phyloP scores from a whole-genome alignment of 1,140 invertebrate genomes.

The Danaus plexippus region DNA sequence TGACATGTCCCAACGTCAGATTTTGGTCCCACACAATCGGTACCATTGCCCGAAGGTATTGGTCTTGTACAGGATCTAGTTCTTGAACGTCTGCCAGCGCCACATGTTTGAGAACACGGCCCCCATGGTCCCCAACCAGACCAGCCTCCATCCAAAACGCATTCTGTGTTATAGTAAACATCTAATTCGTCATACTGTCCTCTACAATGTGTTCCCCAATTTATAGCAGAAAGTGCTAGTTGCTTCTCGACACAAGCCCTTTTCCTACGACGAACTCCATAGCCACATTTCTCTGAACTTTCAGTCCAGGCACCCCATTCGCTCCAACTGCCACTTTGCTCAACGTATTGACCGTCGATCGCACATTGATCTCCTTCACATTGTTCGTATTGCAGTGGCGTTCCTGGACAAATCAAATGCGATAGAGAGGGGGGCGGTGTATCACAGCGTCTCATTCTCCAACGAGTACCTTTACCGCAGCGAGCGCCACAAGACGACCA shows the following conservation, averaged over 20 bases:
- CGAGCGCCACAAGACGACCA: slow-evolving; percentile 56
- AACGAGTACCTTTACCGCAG: slow-evolving; percentile 48
- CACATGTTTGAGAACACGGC: slow-evolving; percentile 53
- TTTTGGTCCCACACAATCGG: slow-evolving; percentile 38
- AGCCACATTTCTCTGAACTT: slow-evolving; percentile 56
- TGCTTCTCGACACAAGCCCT: slow-evolving; percentile 44
- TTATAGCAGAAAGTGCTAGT: slow-evolving; percentile 18
- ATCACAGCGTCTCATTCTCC: slow-evolving; percentile 49
- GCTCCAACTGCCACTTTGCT: slow-evolving; percentile 39
- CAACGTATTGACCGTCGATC: slow-evolving; percentile 26
- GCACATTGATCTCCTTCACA: slow-evolving; percentile 60
- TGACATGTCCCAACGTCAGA: slow-evolving; percentile 53
- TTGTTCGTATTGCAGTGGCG: slow-evolving; percentile 40
- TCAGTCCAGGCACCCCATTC: slow-evolving; percentile 47
- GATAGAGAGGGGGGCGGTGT: slow-evolving; percentile 45
- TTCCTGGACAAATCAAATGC: slow-evolving; percentile 39
- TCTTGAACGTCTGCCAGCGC: slow-evolving; percentile 44
- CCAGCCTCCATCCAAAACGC: slow-evolving; percentile 53
- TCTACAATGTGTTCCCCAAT: slow-evolving; percentile 55
- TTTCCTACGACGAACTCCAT: slow-evolving; percentile 40
- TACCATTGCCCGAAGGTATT: slow-evolving; percentile 40
- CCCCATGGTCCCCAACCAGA: slow-evolving; percentile 59
- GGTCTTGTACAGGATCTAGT: slow-evolving; percentile 54
- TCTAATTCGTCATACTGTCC: slow-evolving; percentile 54
- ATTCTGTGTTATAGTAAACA: slow-evolving; percentile 39